Conservation (phyloP, 2,888 invertebrate species). For the Ophion slaviceki region DNA sequence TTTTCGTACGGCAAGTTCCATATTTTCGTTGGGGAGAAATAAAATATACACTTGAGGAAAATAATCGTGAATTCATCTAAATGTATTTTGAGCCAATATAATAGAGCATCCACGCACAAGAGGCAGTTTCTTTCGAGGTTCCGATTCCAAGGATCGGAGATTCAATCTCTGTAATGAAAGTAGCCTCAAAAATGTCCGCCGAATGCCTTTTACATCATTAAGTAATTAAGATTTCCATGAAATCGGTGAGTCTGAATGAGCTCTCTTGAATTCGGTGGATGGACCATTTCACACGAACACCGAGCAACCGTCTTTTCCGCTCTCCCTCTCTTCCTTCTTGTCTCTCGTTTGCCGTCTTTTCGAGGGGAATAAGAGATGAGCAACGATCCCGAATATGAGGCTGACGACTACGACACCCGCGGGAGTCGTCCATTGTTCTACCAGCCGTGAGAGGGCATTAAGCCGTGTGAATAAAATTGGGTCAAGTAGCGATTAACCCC, state of each 20-base stretch:
- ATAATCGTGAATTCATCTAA: not conserved
- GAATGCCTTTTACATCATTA: constrained; percentile 46
- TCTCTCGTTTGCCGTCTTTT: constrained; percentile 19
- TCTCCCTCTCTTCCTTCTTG: not conserved
- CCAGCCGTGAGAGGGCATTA: constrained; percentile 73
- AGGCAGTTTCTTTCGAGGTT: not conserved
- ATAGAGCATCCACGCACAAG: not conserved
- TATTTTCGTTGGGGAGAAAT: too few species aligned
- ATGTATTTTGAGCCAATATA: not conserved
- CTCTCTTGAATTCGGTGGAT: constrained; percentile 36
- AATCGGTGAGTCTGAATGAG: constrained; percentile 48
- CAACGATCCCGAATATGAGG: constrained; percentile 57
- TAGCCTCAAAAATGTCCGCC: not conserved
- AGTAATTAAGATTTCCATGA: constrained; percentile 50
- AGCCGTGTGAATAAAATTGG: constrained; percentile 81
- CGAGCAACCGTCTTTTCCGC: constrained; percentile 14
- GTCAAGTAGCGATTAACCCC: constrained; percentile 83
- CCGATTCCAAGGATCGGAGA: not conserved
- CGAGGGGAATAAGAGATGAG: constrained; percentile 52
- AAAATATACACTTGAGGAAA: too few species aligned
- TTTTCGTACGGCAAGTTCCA: too few species aligned
- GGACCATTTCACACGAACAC: constrained; percentile 37
- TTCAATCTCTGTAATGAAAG: constrained; percentile 1
- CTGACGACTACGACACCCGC: constrained; percentile 69
- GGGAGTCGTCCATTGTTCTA: constrained; percentile 79